phyloP scores from a whole-genome alignment of 2,888 invertebrate species.

The Cheilosia soror region DNA sequence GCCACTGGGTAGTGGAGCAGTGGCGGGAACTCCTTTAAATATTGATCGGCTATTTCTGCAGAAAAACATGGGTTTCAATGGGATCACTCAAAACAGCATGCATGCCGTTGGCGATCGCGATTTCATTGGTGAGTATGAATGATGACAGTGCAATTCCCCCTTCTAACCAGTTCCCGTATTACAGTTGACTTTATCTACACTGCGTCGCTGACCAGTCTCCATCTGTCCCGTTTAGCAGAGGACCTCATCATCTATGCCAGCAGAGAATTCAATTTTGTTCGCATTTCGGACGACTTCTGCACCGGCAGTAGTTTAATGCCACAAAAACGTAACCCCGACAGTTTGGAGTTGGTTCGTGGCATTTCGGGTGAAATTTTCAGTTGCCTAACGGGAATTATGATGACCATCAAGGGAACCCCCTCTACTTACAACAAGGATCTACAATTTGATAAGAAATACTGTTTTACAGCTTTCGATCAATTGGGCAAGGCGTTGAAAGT shows the following conservation, averaged over 20 bases:
- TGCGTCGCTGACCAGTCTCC: conserved; percentile 88
- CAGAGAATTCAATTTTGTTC: conserved; percentile 90
- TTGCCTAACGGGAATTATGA: conserved; percentile 86
- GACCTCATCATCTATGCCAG: conserved; percentile 92
- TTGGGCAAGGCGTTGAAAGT: conserved; percentile 86
- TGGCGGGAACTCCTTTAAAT: conserved; percentile 92
- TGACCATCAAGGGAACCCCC: conserved; percentile 91
- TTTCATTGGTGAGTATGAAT: conserved; percentile 87
- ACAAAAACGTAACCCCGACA: conserved; percentile 94
- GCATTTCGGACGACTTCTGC: conserved; percentile 89
- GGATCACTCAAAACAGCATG: conserved; percentile 90
- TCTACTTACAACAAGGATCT: conserved; percentile 95
- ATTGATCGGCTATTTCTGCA: conserved; percentile 89
- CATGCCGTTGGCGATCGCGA: conserved; percentile 92
- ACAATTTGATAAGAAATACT: conserved; percentile 91
- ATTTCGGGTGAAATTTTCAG: conserved; percentile 90
- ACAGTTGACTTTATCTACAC: conserved; percentile 92
- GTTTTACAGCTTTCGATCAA: conserved; percentile 90
- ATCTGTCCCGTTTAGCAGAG: conserved; percentile 91
- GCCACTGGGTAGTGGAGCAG: conserved; percentile 92
- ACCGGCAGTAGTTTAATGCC: conserved; percentile 96
- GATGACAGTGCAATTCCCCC: background rate
- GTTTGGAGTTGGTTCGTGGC: conserved; percentile 91
- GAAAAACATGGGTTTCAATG: conserved; percentile 87
- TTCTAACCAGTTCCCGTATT: too few species aligned